Evolutionary conservation across 2,797 vertebrate species (phyloP).

Genomic region (Anguilla pacifica): DNA sequence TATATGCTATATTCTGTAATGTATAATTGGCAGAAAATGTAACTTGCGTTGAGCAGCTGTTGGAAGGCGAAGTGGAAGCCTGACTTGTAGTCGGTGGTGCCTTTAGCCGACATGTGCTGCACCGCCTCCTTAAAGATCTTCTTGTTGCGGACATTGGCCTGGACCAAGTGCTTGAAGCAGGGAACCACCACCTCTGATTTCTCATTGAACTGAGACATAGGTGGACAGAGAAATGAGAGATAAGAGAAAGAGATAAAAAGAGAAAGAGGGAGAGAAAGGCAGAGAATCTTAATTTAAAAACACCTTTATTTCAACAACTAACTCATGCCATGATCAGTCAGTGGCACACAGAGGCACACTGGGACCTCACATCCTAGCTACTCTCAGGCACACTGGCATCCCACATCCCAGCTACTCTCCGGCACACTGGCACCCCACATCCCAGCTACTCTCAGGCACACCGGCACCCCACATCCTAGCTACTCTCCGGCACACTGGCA

Average conservation of each 20-base stretch:
- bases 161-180: conserved; percentile 94
- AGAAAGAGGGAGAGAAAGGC: background rate
- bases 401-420: conserved; percentile 51
- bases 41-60: conserved; percentile 92
- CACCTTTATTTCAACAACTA: too few relatives aligned
- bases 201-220: conserved; percentile 85
- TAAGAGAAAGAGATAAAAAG: background rate
- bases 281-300: background rate
- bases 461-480: too few relatives aligned
- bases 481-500: too few relatives aligned
- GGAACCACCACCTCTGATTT: conserved; percentile 91
- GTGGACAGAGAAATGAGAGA: conserved; percentile 17
- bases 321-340: too few relatives aligned
- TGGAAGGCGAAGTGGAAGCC: conserved; percentile 97
- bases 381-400: too few relatives aligned
- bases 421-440: too few relatives aligned
- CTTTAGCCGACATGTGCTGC: conserved; percentile 91
- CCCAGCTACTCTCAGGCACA: too few relatives aligned
- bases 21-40: background rate
- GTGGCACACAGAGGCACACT: too few relatives aligned
- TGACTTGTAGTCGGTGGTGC: conserved; percentile 96
- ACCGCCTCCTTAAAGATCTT: conserved; percentile 96
- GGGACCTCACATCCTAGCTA: too few relatives aligned
- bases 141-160: conserved; percentile 96
- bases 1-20: background rate